Evolutionary conservation across 2,888 invertebrate species (phyloP).

Genomic region (Alcis repandata): DNA sequence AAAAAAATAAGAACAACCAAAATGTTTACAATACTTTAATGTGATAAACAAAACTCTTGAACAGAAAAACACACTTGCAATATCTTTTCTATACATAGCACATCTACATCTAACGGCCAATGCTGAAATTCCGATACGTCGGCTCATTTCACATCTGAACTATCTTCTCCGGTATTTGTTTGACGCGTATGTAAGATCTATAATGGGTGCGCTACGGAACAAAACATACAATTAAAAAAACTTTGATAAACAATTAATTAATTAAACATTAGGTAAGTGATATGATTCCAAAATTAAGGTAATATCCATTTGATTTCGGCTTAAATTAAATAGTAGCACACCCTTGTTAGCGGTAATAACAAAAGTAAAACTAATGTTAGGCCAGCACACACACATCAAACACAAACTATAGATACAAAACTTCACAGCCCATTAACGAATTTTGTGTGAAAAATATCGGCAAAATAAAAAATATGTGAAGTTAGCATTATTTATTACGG

Average conservation of each 20-base stretch:
- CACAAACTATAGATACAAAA: slow-evolving; percentile 39
- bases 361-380: slow-evolving; percentile 32
- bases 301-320: slow-evolving; percentile 17
- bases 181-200: slow-evolving; percentile 76
- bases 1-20: slow-evolving; percentile 73
- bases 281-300: slow-evolving; percentile 11
- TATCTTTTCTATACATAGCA: slow-evolving; percentile 66
- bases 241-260: slow-evolving; percentile 31
- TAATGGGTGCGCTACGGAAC: slow-evolving; percentile 82
- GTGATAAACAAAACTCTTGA: slow-evolving; percentile 69
- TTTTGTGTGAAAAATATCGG: slow-evolving; percentile 21
- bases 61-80: slow-evolving; percentile 69
- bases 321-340: slow-evolving; percentile 64
- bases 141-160: slow-evolving; percentile 39
- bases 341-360: slow-evolving; percentile 63
- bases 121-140: slow-evolving; percentile 53
- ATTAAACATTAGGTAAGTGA: slow-evolving; percentile 37
- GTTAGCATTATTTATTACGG: slow-evolving; percentile 27
- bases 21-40: slow-evolving; percentile 79
- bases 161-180: slow-evolving; percentile 81
- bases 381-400: slow-evolving; percentile 42
- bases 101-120: slow-evolving; percentile 69
- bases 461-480: slow-evolving; percentile 24
- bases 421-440: slow-evolving; percentile 43
- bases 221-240: slow-evolving; percentile 53